Conservation (phyloP, 2,113 vertebrate species). For the Hippopotamus amphibius region DNA sequence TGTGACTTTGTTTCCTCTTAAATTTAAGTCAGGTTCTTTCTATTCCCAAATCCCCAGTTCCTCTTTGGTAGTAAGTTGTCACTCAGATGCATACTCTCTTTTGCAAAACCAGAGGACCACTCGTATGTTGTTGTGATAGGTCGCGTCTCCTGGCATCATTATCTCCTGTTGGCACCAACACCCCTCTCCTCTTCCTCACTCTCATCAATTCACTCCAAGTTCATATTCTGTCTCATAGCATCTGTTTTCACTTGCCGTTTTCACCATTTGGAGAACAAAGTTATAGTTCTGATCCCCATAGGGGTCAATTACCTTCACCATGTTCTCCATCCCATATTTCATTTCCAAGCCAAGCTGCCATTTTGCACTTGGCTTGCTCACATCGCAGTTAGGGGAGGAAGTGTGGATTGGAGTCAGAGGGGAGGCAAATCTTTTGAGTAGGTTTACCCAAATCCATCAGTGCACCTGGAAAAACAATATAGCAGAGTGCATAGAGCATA, state of each 20-base stretch:
- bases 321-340: background rate
- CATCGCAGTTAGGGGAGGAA: background rate
- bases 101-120: background rate
- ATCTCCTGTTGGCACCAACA: background rate
- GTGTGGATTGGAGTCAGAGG: background rate
- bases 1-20: background rate
- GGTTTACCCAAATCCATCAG: constrained; percentile 18
- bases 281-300: background rate
- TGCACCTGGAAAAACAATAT: constrained; percentile 12
- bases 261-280: background rate
- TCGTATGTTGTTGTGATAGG: background rate
- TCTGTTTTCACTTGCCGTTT: constrained; percentile 34
- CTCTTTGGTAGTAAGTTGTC: background rate
- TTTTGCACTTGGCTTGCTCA: background rate
- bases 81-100: background rate
- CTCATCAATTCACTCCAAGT: background rate
- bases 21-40: background rate
- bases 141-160: background rate
- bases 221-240: background rate
- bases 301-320: background rate
- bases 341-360: background rate
- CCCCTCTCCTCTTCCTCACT: background rate
- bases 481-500: background rate
- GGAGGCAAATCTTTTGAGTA: background rate
- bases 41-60: background rate